Base-by-base conservation (phyloP, 1,140 invertebrate species). In the Drosophila insularis region DNA sequence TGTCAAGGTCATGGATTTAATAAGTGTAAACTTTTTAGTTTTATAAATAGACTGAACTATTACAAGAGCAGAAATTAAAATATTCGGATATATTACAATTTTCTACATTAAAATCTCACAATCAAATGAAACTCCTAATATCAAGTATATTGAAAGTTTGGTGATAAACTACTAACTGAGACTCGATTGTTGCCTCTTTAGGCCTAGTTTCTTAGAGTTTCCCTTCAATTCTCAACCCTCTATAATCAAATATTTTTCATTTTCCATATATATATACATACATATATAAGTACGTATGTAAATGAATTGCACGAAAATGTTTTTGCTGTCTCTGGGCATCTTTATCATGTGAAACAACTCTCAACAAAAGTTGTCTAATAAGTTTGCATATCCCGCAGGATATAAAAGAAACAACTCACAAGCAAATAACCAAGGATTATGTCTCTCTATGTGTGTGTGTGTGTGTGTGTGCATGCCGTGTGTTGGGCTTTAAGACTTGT, bases 351-450 rank as follows among this genome's bases (percentile, higher is more conserved):
- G 70, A 76, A 59, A 73, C 74, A 73, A 64, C 60, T 73, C 65
- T 46, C 8, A n/a, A 60, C 43, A 73, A 63, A 87, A 86, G 19
- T 81, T 81, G 68, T 72, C 68, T 79, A 79, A 81, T 81, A 90
- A 81, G 80, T 90, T 90, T 85, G 78, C 86, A 80, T 81, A 80
- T 89, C 86, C 86, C 86, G 68, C 73, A 84, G 87, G 86, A 81
- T 71, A 75, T 67, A 62, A 64, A 59, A 59, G 71, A 82, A 68
- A 76, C 72, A 70, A 68, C 75, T 71, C 68, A 70, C 78, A 78
- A 81, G 85, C 75, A 84, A 74, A 58, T 58, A 58, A 58, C 14
- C 31, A 65, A 64, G 78, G 75, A 82, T 80, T 90, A 86, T 67
- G 55, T 60, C 58, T 59, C 63, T 63, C 59, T 50, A 70, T 13